phyloP scores from a whole-genome alignment of 2,113 vertebrate genomes.

The Crotophaga sulcirostris region DNA sequence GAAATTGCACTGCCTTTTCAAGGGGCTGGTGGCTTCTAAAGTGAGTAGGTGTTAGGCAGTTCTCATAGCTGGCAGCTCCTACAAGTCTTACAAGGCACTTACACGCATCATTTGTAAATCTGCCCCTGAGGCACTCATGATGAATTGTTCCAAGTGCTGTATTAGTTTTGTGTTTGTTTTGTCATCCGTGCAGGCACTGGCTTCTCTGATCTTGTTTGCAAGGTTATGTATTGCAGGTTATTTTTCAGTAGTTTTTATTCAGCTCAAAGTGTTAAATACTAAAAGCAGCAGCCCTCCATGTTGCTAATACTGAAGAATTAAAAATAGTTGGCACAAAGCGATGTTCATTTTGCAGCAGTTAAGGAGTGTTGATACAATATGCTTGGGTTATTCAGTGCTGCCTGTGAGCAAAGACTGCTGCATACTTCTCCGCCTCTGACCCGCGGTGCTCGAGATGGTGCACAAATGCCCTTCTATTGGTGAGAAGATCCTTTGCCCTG shows the following conservation, averaged over 20 bases:
- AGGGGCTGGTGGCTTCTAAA: neutral
- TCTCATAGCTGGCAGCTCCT: neutral
- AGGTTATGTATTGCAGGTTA: neutral
- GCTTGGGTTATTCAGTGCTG: neutral
- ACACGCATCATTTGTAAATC: slow-evolving; percentile 7
- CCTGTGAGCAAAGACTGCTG: neutral
- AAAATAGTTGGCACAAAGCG: neutral
- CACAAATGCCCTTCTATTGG: neutral
- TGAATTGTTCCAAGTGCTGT: neutral
- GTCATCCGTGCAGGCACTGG: neutral
- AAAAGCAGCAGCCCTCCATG: neutral
- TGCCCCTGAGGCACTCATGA: neutral
- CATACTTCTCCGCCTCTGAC: neutral
- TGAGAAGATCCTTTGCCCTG: neutral
- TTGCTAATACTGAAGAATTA: neutral
- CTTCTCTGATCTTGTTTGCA: neutral
- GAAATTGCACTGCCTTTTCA: neutral
- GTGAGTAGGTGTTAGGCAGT: slow-evolving; percentile 4
- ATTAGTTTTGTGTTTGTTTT: neutral
- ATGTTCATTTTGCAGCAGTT: neutral
- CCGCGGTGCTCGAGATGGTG: neutral
- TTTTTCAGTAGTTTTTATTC: neutral
- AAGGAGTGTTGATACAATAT: neutral
- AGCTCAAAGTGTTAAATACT: neutral
- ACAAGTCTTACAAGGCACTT: neutral